Base-by-base conservation (phyloP, 1,140 invertebrate genomes). In the Pseudachorutes palmiensis region DNA sequence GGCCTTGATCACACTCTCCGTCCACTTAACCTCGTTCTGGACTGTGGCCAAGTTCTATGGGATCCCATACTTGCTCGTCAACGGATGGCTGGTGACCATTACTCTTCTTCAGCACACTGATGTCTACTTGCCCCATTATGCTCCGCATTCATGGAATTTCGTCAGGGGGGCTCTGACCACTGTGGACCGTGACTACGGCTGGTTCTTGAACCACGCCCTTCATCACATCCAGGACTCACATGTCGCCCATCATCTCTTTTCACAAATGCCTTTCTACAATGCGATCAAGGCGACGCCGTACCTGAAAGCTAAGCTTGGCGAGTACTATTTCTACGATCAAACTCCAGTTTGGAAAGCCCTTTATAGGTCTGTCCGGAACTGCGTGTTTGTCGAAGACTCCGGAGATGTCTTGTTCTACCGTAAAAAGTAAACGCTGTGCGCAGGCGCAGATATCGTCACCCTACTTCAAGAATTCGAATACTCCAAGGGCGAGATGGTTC, bases 181-280 rank as follows among this genome's bases (percentile, higher is more conserved):
- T 2, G 58, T 60, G 2, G 58, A 60, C 58, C 58, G 58, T 60
- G 58, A 60, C 58, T 60, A 30, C 22, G 29, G 58, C 2, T 60
- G 58, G 58, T 26, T 26, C 24, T 31, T 60, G 30, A 60, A 60
- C 58, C 58, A 60, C 29, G 58, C 58, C 58, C 29, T 60, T 22
- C 58, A 63, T 63, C 61, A 63, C 61, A 63, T 63, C 26, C 61
- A 63, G 26, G 61, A 63, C 26, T 31, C 26, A 16, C 61, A 63
- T 48, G 58, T 60, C 3, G 58, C 58, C 24, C 58, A 28, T 22
- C 58, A 60, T 22, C 24, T 60, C 3, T 60, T 60, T 30, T 60
- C 58, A 60, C 22, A 26, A 60, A 60, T 60, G 58, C 58, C 58
- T 28, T 31, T 29, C 24, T 60, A 60, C 58, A 60, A 60, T 31